Evolutionary conservation across 2,797 vertebrate species (phyloP), one percentile per base, ranked within the genome.

Genomic region (Botia kubotai): DNA sequence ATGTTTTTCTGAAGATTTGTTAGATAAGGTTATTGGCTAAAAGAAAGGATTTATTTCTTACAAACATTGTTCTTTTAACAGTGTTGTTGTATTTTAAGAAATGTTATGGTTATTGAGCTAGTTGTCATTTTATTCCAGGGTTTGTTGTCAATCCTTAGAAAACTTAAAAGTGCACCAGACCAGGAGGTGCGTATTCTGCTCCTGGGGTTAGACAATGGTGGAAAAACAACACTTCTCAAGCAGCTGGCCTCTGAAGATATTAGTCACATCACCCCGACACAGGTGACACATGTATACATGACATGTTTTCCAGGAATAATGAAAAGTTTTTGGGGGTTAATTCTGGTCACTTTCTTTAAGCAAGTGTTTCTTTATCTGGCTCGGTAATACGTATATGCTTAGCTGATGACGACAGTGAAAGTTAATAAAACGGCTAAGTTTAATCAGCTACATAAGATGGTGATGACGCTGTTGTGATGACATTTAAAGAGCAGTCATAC

Each of bases 121-220:
- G 10, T 46, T 26, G 36, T 52, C 2, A 39, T 72, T 77, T 16
- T 75, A 55, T 73, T 21, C 58, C 81, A 99, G 97, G 97, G 98
- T 94, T 96, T 99, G 90, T 94, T 99, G 89, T 99, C 97, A 87
- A 99, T 99, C 85, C 91, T 99, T 86, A 96, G 97, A 73, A 99
- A 99, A 90, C 91, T 99, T 92, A 99, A 99, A 92, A 98, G 97
- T 86, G 94, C 97, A 79, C 97, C 97, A 63, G 97, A 99, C 92
- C 97, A 98, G 93, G 97, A 99, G 95, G 96, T 99, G 39, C 93
- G 97, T 83, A 98, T 99, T 88, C 94, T 99, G 86, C 95, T 99
- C 87, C 95, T 99, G 92, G 98, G 97, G 79, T 94, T 99, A 91
- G 97, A 98, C 92, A 99, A 99, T 93, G 97, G 97, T 17, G 97